Conservation (phyloP, 2,888 invertebrate species). For the Lithodes maja region DNA sequence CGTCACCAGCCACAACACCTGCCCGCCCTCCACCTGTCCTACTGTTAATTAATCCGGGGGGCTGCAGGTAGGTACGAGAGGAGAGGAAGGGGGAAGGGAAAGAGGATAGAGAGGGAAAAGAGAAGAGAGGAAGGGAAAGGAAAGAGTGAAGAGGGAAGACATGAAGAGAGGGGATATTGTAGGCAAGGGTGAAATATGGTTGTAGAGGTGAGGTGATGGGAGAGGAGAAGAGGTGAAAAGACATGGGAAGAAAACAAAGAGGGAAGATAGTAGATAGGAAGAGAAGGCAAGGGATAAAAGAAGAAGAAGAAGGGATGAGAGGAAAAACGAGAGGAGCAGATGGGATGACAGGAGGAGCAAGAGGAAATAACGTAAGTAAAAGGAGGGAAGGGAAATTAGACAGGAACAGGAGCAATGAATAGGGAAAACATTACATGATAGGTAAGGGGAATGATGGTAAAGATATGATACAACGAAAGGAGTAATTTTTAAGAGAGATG, state of each 20-base stretch:
- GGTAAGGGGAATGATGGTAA: too few species aligned
- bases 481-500: too few species aligned
- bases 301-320: neutral
- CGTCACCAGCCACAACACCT: neutral
- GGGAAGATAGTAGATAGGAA: neutral
- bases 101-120: neutral
- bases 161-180: neutral
- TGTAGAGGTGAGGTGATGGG: neutral
- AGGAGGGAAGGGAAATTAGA: neutral
- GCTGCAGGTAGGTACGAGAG: neutral
- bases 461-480: too few species aligned
- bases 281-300: neutral
- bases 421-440: too few species aligned
- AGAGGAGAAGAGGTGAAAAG: neutral
- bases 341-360: neutral
- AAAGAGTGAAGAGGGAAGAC: neutral
- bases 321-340: constrained; percentile 2
- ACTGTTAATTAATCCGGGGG: neutral
- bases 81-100: neutral
- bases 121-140: neutral
- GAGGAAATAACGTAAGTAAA: neutral
- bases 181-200: neutral
- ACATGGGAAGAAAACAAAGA: neutral
- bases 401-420: too few species aligned
- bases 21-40: neutral